Evolutionary conservation across 1,140 invertebrate genomes (phyloP).

Genomic region (Radopholus similis): DNA sequence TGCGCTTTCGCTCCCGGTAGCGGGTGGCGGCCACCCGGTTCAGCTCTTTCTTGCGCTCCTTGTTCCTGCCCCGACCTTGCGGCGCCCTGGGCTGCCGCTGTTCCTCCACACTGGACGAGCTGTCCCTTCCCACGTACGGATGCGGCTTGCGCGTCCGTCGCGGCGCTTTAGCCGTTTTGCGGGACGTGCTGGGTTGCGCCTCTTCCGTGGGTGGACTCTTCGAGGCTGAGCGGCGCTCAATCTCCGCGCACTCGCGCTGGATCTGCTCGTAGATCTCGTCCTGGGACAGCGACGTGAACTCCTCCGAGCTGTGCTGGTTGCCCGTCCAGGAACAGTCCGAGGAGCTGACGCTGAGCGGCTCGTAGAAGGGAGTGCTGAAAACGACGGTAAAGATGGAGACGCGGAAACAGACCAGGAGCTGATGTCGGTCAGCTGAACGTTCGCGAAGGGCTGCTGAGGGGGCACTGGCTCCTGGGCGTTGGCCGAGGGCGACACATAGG

Average conservation of each 20-base stretch:
- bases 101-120: background rate
- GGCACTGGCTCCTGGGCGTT: too few relatives aligned
- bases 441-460: too few relatives aligned
- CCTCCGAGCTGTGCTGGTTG: constrained; percentile 9
- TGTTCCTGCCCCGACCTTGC: constrained; percentile 1
- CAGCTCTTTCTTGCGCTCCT: constrained; percentile 40
- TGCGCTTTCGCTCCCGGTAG: constrained; percentile 42
- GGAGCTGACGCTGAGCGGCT: constrained; percentile 22
- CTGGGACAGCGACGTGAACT: constrained; percentile 21
- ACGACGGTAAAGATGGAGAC: background rate
- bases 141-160: background rate
- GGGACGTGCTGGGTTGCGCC: background rate
- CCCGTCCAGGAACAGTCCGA: constrained; percentile 24
- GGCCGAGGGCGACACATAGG: too few relatives aligned
- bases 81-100: background rate
- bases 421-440: too few relatives aligned
- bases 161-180: constrained; percentile 2
- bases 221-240: constrained; percentile 31
- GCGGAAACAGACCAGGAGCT: too few relatives aligned
- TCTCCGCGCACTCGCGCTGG: constrained; percentile 38
- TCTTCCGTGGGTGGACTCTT: background rate
- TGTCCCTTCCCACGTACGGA: background rate
- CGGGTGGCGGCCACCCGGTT: constrained; percentile 40
- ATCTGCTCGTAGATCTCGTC: constrained; percentile 41
- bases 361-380: constrained; percentile 8